Evolutionary conservation across 1,140 invertebrate species (phyloP), one percentile per base, ranked within the genome.

Genomic region (Drosophila pallidifrons): DNA sequence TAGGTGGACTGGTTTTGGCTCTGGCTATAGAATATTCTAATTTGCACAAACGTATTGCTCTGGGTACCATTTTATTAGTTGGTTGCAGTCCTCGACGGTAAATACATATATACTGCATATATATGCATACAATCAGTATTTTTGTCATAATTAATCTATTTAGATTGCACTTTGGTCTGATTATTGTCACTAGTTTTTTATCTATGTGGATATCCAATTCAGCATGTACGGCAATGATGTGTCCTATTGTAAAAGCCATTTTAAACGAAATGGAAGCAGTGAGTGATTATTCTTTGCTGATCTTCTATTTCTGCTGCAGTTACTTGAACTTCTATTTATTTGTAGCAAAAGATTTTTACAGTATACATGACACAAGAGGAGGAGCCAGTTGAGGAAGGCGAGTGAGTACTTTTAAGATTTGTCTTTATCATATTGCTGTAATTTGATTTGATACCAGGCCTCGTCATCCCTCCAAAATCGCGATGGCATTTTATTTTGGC

Each of bases 131-230:
- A 25, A 25, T 25, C 20, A 25, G 20, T 25, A 25, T 25, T 25
- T 25, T 25, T 25, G 20, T 25, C 20, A 25, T 25, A 25, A 3
- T 25, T 25, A 25, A 25, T 25, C 20, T 25, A 25, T 25, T 91
- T 79, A 95, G 95, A 61, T 91, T 97, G 20, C 95, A 96, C 80
- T 94, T 96, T 47, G 96, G 96, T 1, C 92, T 97, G 7, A 95
- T 96, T 71, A 91, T 94, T 10, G 96, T 96, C 0, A 97, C 96
- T 0, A 95, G 95, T 92, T 95, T 97, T 63, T 94, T 97, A 43
- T 96, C 96, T 0, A 95, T 97, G 95, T 97, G 96, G 96, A 96
- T 97, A 20, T 96, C 95, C 0, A 97, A 97, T 75, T 96, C 96
- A 0, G 96, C 96, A 0, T 94, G 96, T 1, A 96, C 96, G 0